Percentiles rank a stretch among this genome's conserved stretches.
Evolutionary conservation across 1,140 invertebrate species (phyloP).

Genomic region (Trichogramma pretiosum): DNA sequence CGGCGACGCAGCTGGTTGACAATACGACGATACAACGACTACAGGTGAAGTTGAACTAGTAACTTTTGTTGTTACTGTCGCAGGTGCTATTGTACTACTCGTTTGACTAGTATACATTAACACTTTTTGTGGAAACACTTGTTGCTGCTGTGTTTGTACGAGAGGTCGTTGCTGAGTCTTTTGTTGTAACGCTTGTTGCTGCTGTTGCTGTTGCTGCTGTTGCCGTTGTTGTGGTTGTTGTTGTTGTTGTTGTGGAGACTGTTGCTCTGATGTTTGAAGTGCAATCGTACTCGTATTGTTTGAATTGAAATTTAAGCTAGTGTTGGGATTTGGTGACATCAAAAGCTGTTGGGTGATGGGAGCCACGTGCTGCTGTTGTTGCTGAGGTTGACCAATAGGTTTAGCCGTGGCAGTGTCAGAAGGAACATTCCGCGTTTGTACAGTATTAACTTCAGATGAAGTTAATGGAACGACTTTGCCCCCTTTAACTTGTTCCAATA

Average conservation of each 20-base stretch:
- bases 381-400: constrained; percentile 28
- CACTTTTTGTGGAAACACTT: constrained; percentile 39
- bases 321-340: too few relatives aligned
- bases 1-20: constrained; percentile 52
- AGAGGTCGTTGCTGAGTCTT: too few relatives aligned
- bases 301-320: too few relatives aligned
- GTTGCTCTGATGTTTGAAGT: too few relatives aligned
- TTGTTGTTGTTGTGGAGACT: too few relatives aligned
- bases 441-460: constrained; percentile 31
- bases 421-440: constrained; percentile 42
- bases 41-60: constrained; percentile 48
- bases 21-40: constrained; percentile 53
- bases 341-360: too few relatives aligned
- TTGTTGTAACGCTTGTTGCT: too few relatives aligned
- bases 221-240: too few relatives aligned
- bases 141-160: constrained; percentile 38
- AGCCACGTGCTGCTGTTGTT: constrained; percentile 12
- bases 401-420: constrained; percentile 21
- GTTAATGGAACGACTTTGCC: constrained; percentile 50
- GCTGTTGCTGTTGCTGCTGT: too few relatives aligned
- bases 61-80: constrained; percentile 31
- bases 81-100: constrained; percentile 2
- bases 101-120: constrained; percentile 45
- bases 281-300: too few relatives aligned
- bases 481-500: constrained; percentile 71